Percentiles rank a stretch among this genome's conserved stretches.
Evolutionary conservation across 1,140 invertebrate species (phyloP).

Genomic region (Pogonognathellus flavescens): DNA sequence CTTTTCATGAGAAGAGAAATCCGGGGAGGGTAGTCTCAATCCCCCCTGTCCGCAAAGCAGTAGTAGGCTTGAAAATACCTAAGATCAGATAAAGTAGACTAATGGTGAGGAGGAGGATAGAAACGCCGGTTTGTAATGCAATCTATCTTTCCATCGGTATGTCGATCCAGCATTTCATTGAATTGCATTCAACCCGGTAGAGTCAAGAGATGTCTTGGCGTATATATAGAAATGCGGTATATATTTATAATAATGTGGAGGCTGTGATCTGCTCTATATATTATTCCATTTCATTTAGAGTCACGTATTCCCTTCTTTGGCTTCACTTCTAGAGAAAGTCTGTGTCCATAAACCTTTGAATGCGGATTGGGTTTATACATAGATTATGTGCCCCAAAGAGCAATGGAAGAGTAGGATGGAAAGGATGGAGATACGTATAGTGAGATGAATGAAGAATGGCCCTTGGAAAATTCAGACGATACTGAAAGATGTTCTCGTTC

Average conservation of each 20-base stretch:
- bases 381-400: conserved; percentile 20
- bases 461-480: conserved; percentile 4
- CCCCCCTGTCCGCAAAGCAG: background rate
- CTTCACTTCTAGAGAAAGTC: background rate
- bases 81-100: conserved; percentile 29
- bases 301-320: background rate
- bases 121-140: conserved; percentile 23
- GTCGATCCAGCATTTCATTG: conserved; percentile 41
- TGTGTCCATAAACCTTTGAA: conserved; percentile 16
- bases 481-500: conserved; percentile 23
- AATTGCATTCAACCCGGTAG: conserved; percentile 12
- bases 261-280: conserved; percentile 46
- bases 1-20: too few relatives aligned
- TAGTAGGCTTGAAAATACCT: conserved; percentile 1
- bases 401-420: conserved; percentile 14
- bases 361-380: conserved; percentile 26
- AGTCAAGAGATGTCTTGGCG: background rate
- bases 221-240: background rate
- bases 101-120: conserved; percentile 35
- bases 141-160: conserved; percentile 48
- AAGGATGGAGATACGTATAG: conserved; percentile 5
- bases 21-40: background rate
- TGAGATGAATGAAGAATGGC: conserved; percentile 31
- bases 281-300: conserved; percentile 42
- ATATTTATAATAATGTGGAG: background rate